Evolutionary conservation across 2,888 invertebrate species (phyloP).

Genomic region (Osmoderma eremita): DNA sequence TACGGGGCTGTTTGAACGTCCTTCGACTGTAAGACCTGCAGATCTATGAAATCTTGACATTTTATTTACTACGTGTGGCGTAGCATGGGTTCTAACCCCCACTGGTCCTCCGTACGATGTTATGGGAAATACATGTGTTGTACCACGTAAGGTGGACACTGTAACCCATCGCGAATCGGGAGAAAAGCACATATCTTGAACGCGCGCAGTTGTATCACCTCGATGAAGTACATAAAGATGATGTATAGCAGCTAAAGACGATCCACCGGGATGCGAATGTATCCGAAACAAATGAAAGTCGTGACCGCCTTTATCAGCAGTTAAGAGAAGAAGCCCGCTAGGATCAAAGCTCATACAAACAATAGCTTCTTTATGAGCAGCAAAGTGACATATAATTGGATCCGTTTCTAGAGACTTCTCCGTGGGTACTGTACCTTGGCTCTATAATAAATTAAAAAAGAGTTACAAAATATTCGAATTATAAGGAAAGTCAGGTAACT

Average conservation of each 20-base stretch:
- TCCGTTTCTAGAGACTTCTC: slow-evolving; percentile 68
- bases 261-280: slow-evolving; percentile 86
- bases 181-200: slow-evolving; percentile 90
- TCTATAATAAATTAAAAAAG: slow-evolving; percentile 45
- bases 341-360: slow-evolving; percentile 91
- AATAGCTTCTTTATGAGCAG: slow-evolving; percentile 88
- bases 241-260: slow-evolving; percentile 88
- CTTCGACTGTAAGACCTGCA: slow-evolving; percentile 82
- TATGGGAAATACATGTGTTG: slow-evolving; percentile 97
- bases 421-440: slow-evolving; percentile 44
- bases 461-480: not conserved
- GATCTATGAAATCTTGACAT: slow-evolving; percentile 93
- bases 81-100: slow-evolving; percentile 93
- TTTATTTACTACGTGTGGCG: slow-evolving; percentile 91
- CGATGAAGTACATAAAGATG: slow-evolving; percentile 95
- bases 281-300: slow-evolving; percentile 96
- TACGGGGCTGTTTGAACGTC: slow-evolving; percentile 78
- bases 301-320: slow-evolving; percentile 92
- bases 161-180: slow-evolving; percentile 97
- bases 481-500: slow-evolving; percentile 17
- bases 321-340: slow-evolving; percentile 88
- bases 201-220: slow-evolving; percentile 96
- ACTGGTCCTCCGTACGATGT: slow-evolving; percentile 95
- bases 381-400: slow-evolving; percentile 86
- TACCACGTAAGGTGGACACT: slow-evolving; percentile 93